Conservation (phyloP, 2,888 invertebrate species). For the Omphaloscelis lunosa region DNA sequence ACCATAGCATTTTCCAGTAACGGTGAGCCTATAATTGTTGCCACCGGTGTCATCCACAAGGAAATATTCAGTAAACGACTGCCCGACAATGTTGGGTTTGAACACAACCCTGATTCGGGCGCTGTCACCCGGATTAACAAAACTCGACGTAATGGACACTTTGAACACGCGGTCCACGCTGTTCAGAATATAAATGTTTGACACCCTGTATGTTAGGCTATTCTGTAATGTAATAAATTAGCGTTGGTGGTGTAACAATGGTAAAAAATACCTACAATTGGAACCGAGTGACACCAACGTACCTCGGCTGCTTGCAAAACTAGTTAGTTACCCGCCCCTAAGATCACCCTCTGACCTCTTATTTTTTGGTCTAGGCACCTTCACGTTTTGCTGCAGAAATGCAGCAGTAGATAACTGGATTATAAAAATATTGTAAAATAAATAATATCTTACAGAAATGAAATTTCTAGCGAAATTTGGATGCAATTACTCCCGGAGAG, state of each 20-base stretch:
- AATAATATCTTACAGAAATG: not conserved
- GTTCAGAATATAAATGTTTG: conserved; percentile 81
- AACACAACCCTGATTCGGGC: conserved; percentile 79
- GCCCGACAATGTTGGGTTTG: conserved; percentile 80
- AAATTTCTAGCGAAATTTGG: not conserved
- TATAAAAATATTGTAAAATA: not conserved
- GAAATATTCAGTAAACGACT: conserved; percentile 86
- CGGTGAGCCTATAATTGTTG: conserved; percentile 80
- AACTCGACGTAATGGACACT: conserved; percentile 75
- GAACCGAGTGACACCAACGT: no score
- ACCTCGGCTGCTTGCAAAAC: not conserved
- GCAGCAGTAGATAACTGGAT: not conserved
- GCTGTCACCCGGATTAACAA: conserved; percentile 75
- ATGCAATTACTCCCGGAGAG: not conserved
- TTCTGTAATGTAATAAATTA: conserved; percentile 72
- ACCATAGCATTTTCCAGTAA: conserved; percentile 85
- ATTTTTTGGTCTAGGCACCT: not conserved
- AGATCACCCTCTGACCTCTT: not conserved
- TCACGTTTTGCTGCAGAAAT: not conserved
- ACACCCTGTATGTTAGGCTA: conserved; percentile 78
- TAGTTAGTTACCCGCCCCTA: not conserved
- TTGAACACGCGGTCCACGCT: conserved; percentile 85
- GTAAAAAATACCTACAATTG: no score
- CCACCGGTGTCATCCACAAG: conserved; percentile 82
- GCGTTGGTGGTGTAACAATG: no score